Evolutionary conservation across 2,797 vertebrate genomes (phyloP).

Genomic region (Sciurus carolinensis): DNA sequence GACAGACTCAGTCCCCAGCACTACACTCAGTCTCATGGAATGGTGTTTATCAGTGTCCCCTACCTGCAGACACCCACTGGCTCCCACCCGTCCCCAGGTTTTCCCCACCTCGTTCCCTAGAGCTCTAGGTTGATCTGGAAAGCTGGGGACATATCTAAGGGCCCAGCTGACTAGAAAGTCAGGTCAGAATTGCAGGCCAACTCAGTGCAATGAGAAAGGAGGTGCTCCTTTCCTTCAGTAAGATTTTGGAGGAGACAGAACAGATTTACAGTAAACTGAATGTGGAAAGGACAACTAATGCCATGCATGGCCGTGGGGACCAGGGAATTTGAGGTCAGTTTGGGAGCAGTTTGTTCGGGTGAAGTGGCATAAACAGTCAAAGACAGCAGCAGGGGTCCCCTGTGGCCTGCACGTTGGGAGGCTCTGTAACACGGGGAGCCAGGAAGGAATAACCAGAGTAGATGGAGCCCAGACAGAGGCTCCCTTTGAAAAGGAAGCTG

Average conservation of each 20-base stretch:
- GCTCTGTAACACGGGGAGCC: neutral
- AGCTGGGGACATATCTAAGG: neutral
- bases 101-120: neutral
- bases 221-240: neutral
- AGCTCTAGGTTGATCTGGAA: neutral
- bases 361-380: neutral
- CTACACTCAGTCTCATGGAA: rapidly evolving
- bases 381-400: rapidly evolving
- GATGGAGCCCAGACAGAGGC: neutral
- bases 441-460: neutral
- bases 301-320: rapidly evolving
- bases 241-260: slow-evolving; percentile 1
- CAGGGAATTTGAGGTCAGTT: neutral
- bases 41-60: neutral
- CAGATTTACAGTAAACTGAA: neutral
- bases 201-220: neutral
- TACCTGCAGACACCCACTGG: neutral
- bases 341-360: neutral
- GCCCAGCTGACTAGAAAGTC: neutral
- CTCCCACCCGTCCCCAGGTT: neutral
- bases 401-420: neutral
- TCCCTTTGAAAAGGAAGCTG: slow-evolving; percentile 11
- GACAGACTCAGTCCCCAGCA: neutral
- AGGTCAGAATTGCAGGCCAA: slow-evolving; percentile 29
- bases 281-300: neutral